Conservation (phyloP, 2,888 invertebrate genomes). For the Drosophila koepferae region DNA sequence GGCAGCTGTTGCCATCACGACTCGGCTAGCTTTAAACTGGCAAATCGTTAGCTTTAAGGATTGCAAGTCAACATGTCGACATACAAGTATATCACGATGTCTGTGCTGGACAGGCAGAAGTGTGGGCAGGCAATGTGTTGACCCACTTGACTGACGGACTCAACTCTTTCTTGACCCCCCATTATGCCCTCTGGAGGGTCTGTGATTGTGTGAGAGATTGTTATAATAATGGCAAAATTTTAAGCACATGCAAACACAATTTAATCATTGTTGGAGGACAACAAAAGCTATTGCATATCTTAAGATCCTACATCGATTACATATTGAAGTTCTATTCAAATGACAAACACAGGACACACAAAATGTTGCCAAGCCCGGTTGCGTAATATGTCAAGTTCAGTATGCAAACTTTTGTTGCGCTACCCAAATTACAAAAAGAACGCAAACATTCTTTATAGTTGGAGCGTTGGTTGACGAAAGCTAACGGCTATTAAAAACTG, state of each 20-base stretch:
- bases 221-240: conserved; percentile 62
- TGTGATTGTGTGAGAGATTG: conserved; percentile 47
- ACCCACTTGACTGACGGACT: conserved; percentile 54
- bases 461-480: conserved; percentile 57
- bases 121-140: conserved; percentile 43
- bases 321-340: conserved; percentile 17
- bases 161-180: conserved; percentile 26
- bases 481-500: conserved; percentile 59
- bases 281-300: background rate
- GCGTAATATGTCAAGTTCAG: conserved; percentile 59
- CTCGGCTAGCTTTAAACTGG: conserved; percentile 26
- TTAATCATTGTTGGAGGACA: conserved; percentile 20
- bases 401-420: conserved; percentile 51
- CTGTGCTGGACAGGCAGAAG: conserved; percentile 15
- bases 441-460: conserved; percentile 12
- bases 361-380: conserved; percentile 4
- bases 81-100: background rate
- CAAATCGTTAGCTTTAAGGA: conserved; percentile 8
- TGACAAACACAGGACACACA: conserved; percentile 7
- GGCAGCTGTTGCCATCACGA: background rate
- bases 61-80: conserved; percentile 7
- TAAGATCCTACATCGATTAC: conserved; percentile 23
- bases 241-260: conserved; percentile 40
- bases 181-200: conserved; percentile 15
- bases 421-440: conserved; percentile 36